Conservation (phyloP, 2,888 invertebrate species). For the Drosophila imparisetae region DNA sequence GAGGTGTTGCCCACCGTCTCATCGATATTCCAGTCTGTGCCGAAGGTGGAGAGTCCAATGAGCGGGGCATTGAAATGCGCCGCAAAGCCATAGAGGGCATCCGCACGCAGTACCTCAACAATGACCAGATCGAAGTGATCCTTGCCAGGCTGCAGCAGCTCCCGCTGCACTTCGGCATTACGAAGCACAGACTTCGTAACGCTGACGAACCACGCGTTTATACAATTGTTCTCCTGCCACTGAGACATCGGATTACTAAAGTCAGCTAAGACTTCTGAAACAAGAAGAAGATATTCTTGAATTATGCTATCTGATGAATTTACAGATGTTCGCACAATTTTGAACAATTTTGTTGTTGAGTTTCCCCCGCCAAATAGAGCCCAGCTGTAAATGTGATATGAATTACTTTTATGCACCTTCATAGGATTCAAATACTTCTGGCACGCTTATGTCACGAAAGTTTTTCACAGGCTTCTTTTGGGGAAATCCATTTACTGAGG, state of each 20-base stretch:
- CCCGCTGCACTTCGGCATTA: constrained; percentile 60
- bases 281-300: neutral
- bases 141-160: constrained; percentile 71
- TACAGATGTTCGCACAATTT: neutral
- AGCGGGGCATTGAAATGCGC: constrained; percentile 80
- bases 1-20: constrained; percentile 77
- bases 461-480: constrained; percentile 74
- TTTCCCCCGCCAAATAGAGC: neutral
- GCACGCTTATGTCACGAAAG: constrained; percentile 71
- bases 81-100: constrained; percentile 82
- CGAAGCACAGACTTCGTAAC: constrained; percentile 40
- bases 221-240: constrained; percentile 1
- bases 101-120: constrained; percentile 76
- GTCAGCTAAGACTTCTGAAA: accelerated
- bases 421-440: constrained; percentile 56
- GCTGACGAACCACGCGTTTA: constrained; percentile 38
- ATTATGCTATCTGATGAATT: neutral
- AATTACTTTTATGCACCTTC: constrained; percentile 34
- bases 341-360: neutral
- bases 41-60: constrained; percentile 75
- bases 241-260: accelerated
- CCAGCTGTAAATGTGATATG: neutral
- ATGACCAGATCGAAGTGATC: constrained; percentile 82
- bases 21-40: constrained; percentile 77
- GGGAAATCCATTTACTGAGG: constrained; percentile 80